Evolutionary conservation across 2,888 invertebrate species (phyloP).

Genomic region (Parnassius mnemosyne): DNA sequence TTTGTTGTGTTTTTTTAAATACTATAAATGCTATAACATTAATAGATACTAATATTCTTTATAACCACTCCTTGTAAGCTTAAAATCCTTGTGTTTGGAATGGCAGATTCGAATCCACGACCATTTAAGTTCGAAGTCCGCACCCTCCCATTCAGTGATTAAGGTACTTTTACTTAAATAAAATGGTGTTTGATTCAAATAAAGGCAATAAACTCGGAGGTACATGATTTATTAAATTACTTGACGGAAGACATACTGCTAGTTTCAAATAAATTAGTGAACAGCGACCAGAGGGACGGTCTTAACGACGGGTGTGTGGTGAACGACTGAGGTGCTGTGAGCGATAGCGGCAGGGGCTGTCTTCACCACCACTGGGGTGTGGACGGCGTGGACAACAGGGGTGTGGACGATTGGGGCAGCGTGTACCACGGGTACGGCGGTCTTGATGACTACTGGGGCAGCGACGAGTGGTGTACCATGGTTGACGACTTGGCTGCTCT

Average conservation of each 20-base stretch:
- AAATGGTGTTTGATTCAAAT: not conserved
- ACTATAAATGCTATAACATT: too few relatives aligned
- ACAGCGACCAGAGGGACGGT: constrained; percentile 60
- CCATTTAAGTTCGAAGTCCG: too few relatives aligned
- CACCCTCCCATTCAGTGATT: too few relatives aligned
- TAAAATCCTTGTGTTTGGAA: too few relatives aligned
- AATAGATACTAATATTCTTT: too few relatives aligned
- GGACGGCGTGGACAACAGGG: constrained; percentile 44
- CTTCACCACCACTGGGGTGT: constrained; percentile 57
- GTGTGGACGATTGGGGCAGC: constrained; percentile 44
- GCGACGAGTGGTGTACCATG: constrained; percentile 61
- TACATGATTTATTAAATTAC: constrained; percentile 20
- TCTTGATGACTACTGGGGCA: constrained; percentile 42
- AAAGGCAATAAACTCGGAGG: constrained; percentile 1
- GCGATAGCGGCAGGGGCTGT: constrained; percentile 63
- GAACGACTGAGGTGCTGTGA: constrained; percentile 69
- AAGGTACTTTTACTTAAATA: too few relatives aligned
- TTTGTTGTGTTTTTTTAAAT: too few relatives aligned
- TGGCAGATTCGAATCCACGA: too few relatives aligned
- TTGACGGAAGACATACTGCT: constrained; percentile 9
- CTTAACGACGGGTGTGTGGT: constrained; percentile 62
- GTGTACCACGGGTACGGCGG: constrained; percentile 35
- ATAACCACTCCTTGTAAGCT: too few relatives aligned
- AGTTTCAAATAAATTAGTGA: constrained; percentile 34
- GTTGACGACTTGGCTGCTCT: constrained; percentile 72